phyloP scores from a whole-genome alignment of 2,797 vertebrate species.

The Pitangus sulphuratus region DNA sequence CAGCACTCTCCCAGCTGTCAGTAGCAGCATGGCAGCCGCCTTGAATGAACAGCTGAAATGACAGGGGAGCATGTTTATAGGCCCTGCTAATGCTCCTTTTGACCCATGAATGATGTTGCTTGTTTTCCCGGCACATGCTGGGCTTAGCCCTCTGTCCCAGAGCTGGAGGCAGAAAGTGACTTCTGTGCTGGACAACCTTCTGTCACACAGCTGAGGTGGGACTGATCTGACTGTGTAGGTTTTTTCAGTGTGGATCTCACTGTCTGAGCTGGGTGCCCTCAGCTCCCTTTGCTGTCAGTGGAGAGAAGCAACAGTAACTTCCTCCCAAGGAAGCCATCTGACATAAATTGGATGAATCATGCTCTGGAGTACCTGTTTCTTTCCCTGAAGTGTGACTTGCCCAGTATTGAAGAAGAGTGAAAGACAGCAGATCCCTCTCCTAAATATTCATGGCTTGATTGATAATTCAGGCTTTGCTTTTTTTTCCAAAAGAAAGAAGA shows the following conservation, averaged over 20 bases:
- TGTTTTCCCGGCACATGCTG: conserved; percentile 1
- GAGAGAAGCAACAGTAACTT: not conserved
- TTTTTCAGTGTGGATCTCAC: not conserved
- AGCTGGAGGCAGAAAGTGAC: conserved; percentile 1
- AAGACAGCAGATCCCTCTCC: not conserved
- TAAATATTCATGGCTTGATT: not conserved
- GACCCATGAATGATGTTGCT: not conserved
- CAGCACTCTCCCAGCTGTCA: conserved; percentile 61
- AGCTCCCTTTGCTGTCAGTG: not conserved
- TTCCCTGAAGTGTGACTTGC: not conserved
- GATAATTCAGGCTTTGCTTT: not conserved
- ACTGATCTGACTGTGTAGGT: not conserved
- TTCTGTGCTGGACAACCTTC: not conserved
- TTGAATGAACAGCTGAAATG: conserved; percentile 65
- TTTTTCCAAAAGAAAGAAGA: not conserved
- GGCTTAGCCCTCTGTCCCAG: not conserved
- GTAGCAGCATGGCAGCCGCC: not conserved
- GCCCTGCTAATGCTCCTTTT: conserved; percentile 1
- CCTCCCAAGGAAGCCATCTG: not conserved
- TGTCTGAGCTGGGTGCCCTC: not conserved
- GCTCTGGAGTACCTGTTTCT: not conserved
- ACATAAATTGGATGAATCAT: not conserved
- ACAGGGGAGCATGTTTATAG: not conserved
- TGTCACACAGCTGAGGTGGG: not conserved
- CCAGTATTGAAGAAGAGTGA: not conserved